Conservation (phyloP, 2,888 invertebrate species). For the Sphaerophoria taeniata region DNA sequence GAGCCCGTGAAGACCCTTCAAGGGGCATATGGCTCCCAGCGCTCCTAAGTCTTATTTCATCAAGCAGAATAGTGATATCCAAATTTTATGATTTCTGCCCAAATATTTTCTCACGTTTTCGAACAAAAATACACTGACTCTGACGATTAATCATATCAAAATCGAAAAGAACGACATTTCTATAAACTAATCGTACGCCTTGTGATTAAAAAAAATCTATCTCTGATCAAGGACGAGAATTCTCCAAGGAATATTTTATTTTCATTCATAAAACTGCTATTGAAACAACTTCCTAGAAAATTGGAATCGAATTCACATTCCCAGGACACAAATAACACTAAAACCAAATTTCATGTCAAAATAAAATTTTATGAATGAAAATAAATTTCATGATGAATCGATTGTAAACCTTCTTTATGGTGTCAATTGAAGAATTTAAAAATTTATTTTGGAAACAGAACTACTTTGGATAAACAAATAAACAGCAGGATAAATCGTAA, state of each 20-base stretch:
- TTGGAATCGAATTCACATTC: conserved; percentile 48
- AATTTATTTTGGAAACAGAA: conserved; percentile 32
- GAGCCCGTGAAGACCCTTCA: too few relatives aligned
- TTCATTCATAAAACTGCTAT: neutral
- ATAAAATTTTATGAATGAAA: conserved; percentile 58
- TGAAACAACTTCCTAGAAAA: conserved; percentile 48
- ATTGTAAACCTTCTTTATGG: conserved; percentile 42
- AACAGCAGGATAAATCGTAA: conserved; percentile 22
- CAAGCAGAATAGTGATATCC: too few relatives aligned
- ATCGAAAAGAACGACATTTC: too few relatives aligned
- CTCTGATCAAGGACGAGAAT: too few relatives aligned
- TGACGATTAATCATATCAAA: too few relatives aligned
- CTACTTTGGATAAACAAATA: conserved; percentile 19
- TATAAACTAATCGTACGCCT: too few relatives aligned
- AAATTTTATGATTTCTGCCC: too few relatives aligned
- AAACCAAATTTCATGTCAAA: conserved; percentile 54
- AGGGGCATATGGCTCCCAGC: too few relatives aligned
- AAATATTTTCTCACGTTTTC: too few relatives aligned
- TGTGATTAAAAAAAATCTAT: too few relatives aligned
- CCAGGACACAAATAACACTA: conserved; percentile 42
- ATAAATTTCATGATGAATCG: conserved; percentile 17
- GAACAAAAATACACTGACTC: too few relatives aligned
- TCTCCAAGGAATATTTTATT: neutral
- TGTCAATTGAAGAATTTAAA: conserved; percentile 29
- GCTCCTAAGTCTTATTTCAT: too few relatives aligned